A percentile compares a stretch with the other conserved stretches of the same genome.
These are phyloP conservation scores for Hydrocynus forskahlii DNA, from an alignment of 2,797 vertebrate genomes.

Conservation along the genomic window DNA sequence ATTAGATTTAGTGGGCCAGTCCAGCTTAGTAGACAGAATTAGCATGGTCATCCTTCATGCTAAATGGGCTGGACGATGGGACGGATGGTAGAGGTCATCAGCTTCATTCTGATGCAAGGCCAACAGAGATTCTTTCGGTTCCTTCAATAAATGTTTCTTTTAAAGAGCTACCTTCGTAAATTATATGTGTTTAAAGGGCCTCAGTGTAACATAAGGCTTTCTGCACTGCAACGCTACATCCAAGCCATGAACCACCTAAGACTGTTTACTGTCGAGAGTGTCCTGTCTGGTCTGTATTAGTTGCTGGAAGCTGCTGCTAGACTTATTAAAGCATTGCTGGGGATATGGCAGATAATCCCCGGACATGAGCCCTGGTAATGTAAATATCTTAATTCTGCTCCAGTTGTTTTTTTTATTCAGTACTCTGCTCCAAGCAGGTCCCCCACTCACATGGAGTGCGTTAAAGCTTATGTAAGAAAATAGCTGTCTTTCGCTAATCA, in stretches of 20 bases:
- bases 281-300: conserved; percentile 74
- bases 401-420: conserved; percentile 41
- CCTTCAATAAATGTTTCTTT: not conserved
- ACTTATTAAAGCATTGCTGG: conserved; percentile 71
- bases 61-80: conserved; percentile 56
- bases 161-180: not conserved
- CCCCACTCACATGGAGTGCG: conserved; percentile 71
- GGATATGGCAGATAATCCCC: conserved; percentile 73
- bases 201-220: not conserved
- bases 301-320: conserved; percentile 60
- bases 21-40: conserved; percentile 39
- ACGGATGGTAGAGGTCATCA: conserved; percentile 68
- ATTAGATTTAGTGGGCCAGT: conserved; percentile 40
- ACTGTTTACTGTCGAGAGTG: not conserved
- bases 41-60: conserved; percentile 49
- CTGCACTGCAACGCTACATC: not conserved
- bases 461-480: conserved; percentile 72
- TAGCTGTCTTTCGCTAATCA: conserved; percentile 57
- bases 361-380: conserved; percentile 68
- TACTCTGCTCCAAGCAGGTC: conserved; percentile 53
- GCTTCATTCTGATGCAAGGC: conserved; percentile 42
- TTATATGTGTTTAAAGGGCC: not conserved
- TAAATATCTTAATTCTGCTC: conserved; percentile 68
- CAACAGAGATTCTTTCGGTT: not conserved
- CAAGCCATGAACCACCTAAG: not conserved